Evolutionary conservation across 2,113 vertebrate species (phyloP), one percentile per base, ranked within the genome.

Genomic region (Saguinus imperator): DNA sequence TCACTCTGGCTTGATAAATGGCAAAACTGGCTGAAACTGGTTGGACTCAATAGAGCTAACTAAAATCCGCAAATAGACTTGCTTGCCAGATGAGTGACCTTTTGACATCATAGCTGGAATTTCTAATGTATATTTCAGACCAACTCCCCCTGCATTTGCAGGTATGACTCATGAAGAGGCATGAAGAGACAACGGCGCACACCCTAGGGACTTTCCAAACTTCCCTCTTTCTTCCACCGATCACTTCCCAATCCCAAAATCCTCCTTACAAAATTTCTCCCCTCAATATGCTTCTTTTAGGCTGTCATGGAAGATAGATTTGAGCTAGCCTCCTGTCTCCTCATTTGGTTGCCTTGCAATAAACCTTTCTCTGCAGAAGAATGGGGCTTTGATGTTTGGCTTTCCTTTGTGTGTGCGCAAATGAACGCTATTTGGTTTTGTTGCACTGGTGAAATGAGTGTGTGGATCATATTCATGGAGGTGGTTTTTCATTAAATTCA

Each of bases 391-490:
- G 40, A 14, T 43, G 6, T 76, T 45, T 43, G 73, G 40, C 40
- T 76, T 27, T 45, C 73, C 40, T 45, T 16, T 43, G 27, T 16
- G 40, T 37, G 25, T 25, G 23, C 6, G 73, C 43, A 76, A 76
- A 76, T 40, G n/a, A 37, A 40, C 37, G 0, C 70, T 73, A 73
- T 16, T 45, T 16, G 40, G 40, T 76, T 76, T 27, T 13, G 40
- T 27, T 12, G 0, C 27, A 64, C 75, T 8, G 43, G 75, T 29
- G 94, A 79, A 93, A 23, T 87, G 96, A 97, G 96, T 94, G 84
- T 64, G 97, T 89, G 68, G 83, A 95, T 79, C 90, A 72, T 75
- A 96, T 97, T 96, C 97, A 97, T 76, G 92, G 96, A 90, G 25
- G 82, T 57, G 48, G 61, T 29, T 89, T 93, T 86, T 72, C 66